These are phyloP conservation scores for Cheilinus undulatus DNA, from an alignment of 2,113 vertebrate genomes.

Conservation along the genomic window DNA sequence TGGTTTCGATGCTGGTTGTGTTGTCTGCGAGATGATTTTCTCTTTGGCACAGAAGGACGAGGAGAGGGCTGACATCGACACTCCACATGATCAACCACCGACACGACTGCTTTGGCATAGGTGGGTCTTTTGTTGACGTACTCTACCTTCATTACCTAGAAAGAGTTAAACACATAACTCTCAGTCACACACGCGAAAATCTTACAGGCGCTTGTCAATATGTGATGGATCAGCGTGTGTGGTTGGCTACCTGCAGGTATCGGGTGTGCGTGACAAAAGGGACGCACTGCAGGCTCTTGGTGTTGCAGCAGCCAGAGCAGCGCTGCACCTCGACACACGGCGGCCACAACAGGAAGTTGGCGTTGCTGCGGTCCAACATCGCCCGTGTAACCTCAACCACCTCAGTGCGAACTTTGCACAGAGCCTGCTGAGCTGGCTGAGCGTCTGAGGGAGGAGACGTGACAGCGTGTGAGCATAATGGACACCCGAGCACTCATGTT, in stretches of 20 bases:
- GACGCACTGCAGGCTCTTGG: constrained; percentile 90
- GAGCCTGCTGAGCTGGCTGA: constrained; percentile 90
- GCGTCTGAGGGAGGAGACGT: constrained; percentile 73
- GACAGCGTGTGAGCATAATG: constrained; percentile 7
- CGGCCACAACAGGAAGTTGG: constrained; percentile 95
- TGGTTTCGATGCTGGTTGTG: constrained; percentile 71
- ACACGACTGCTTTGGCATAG: constrained; percentile 90
- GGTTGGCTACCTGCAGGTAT: constrained; percentile 79
- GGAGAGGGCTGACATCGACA: constrained; percentile 89
- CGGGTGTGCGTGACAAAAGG: constrained; percentile 88
- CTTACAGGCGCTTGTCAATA: too few relatives aligned
- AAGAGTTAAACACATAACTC: background rate
- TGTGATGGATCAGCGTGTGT: background rate
- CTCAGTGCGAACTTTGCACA: constrained; percentile 94
- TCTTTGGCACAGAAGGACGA: constrained; percentile 54
- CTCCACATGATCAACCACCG: constrained; percentile 93
- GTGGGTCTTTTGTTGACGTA: constrained; percentile 87
- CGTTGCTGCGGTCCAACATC: constrained; percentile 94
- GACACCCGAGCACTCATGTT: background rate
- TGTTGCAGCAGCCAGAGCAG: constrained; percentile 98
- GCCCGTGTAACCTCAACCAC: constrained; percentile 93
- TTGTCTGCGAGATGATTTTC: constrained; percentile 67
- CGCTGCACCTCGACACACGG: constrained; percentile 97
- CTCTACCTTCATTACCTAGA: constrained; percentile 94
- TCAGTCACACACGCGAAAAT: too few relatives aligned